Base-by-base conservation (phyloP, 2,797 vertebrate genomes). In the Streptopelia turtur region DNA sequence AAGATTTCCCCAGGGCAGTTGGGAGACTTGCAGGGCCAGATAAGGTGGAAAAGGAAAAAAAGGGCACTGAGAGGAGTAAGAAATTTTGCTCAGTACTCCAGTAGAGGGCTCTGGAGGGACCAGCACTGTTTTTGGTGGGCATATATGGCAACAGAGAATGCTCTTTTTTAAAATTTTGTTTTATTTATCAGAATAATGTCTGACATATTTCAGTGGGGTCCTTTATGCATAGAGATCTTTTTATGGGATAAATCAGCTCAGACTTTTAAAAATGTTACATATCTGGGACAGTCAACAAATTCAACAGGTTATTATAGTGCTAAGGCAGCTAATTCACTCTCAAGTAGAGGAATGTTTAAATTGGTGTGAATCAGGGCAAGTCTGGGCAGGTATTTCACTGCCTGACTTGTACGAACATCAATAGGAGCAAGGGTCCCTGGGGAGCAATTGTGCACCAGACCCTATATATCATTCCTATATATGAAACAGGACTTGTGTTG, bases 321-420 rank as follows among this genome's bases (percentile, higher is more conserved):
- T 71, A 81, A 90, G 27, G 74, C 65, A 71, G 50, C 31, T 91
- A 83, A 91, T 86, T 81, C 37, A 35, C 41, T 81, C 83, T 88
- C 69, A 83, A 59, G 47, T 2, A 75, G 45, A 88, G 47, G 76
- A 95, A 95, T 65, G 76, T 82, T 88, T 75, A 91, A 93, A 91
- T 59, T 86, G 65, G 65, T 95, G 80, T 70, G 76, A 96, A 94
- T 35, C 55, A 69, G 50, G 74, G 85, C 93, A 91, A 47, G 70
- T 82, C 61, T 88, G 82, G 71, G 82, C 60, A 90, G 90, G 75
- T 87, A 96, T 95, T 95, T 94, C 6, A 4, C 41, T 55, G 82
- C 79, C 84, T 85, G 76, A 88, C 68, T 94, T 89, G 33, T 74
- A 49, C 33, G 2, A 11, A 71, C 69, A 78, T 89, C 83, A 85